phyloP scores from a whole-genome alignment of 2,113 vertebrate species.

The Sorex fumeus region DNA sequence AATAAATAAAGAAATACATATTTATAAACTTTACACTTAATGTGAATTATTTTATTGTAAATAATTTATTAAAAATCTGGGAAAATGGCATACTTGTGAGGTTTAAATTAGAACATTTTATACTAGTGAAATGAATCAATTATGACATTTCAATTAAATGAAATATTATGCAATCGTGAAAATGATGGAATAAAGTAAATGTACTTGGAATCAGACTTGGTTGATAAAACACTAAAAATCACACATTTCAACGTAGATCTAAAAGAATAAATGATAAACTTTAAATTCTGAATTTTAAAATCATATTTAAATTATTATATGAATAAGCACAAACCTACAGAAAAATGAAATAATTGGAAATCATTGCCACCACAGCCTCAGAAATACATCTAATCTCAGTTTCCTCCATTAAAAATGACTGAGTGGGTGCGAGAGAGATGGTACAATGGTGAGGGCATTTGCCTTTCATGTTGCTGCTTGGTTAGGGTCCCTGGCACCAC shows the following conservation, averaged over 20 bases:
- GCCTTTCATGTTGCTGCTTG: too few relatives aligned
- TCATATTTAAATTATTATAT: slow-evolving; percentile 36
- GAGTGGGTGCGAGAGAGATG: too few relatives aligned
- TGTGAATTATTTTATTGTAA: slow-evolving; percentile 23
- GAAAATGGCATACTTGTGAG: background rate
- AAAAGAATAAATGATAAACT: background rate
- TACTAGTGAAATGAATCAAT: slow-evolving; percentile 2
- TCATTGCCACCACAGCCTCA: background rate
- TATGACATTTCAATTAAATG: slow-evolving; percentile 26
- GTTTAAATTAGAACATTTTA: slow-evolving; percentile 47
- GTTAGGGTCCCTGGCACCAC: too few relatives aligned
- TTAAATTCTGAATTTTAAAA: background rate
- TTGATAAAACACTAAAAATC: background rate
- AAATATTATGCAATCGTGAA: background rate
- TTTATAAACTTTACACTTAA: too few relatives aligned
- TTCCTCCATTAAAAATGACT: slow-evolving; percentile 29
- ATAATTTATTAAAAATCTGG: background rate
- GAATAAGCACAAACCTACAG: slow-evolving; percentile 28
- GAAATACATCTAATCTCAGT: slow-evolving; percentile 2
- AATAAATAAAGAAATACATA: too few relatives aligned
- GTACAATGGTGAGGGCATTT: too few relatives aligned
- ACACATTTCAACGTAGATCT: slow-evolving; percentile 23
- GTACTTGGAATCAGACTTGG: background rate
- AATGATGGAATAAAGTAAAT: slow-evolving; percentile 35
- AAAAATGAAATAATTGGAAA: background rate